Evolutionary conservation across 2,113 vertebrate species (phyloP), one percentile per base, ranked within the genome.

Genomic region (Menidia beryllina): DNA sequence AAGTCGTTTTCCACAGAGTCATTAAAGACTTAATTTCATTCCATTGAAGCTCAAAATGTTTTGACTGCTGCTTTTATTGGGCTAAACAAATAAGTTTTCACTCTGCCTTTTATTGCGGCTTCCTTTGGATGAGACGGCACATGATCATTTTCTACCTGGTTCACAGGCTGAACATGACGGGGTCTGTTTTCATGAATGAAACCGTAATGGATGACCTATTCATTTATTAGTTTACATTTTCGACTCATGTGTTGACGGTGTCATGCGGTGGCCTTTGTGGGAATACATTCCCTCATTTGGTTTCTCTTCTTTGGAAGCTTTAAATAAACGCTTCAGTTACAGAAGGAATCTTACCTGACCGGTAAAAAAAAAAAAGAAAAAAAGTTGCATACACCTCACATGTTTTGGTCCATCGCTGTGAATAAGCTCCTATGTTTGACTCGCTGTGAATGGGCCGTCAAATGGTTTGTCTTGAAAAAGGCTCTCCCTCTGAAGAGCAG

Each of bases 281-380:
- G 13, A 8, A 12, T 17, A 45, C 21, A 8, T 49, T 49, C 15
- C n/a, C 21, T 20, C 2, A 7, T 21, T 0, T 30, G 12, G 50
- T 63, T 67, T 57, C 0, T 24, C 6, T 30, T 26, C 12, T n/a
- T 30, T 30, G 2, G 1, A 63, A 19, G 25, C 21, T 62, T 57
- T 3, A 25, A 39, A 20, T 48, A 48, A 5, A 61, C 5, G 0
- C 11, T 9, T 3, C 3, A 25, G 14, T 20, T 4, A 27, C 21
- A 59, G 50, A 53, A 13, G 10, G 55, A 75, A 34, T 70, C 56
- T 57, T 2, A 15, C 50, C n/a, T 9, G 7, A 36, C 66, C 26
- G 36, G 53, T 36, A 79, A 50, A 7, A 27, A 47, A 5, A 3
- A 30, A 41, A 10, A 79, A 50, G 5, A 27, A 47, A 5, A 3